phyloP scores from a whole-genome alignment of 2,797 vertebrate species.

The Glyptemys insculpta region DNA sequence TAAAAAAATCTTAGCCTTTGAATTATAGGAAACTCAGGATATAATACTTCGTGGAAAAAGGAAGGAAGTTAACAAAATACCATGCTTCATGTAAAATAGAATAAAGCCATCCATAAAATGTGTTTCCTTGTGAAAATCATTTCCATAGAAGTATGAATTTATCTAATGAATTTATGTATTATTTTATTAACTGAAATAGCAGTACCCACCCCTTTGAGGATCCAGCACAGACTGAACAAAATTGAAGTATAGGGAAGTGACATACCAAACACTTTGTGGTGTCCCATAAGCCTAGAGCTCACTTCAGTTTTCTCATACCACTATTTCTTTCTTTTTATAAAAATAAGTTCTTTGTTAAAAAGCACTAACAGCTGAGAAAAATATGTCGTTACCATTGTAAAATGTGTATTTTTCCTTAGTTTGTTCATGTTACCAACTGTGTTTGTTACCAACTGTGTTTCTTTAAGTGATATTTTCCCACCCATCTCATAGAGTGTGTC shows the following conservation, averaged over 20 bases:
- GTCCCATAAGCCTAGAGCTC: fast-evolving
- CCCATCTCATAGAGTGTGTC: neutral
- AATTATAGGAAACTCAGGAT: neutral
- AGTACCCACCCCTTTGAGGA: neutral
- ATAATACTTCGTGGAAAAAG: neutral
- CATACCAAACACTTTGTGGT: neutral
- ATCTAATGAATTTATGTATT: neutral
- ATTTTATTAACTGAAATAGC: neutral
- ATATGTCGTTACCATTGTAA: neutral
- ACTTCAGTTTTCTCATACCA: fast-evolving
- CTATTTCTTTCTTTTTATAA: neutral
- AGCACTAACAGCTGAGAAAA: neutral
- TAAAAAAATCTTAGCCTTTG: neutral
- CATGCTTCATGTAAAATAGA: neutral
- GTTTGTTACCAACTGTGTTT: neutral
- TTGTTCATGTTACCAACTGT: neutral
- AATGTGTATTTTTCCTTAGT: neutral
- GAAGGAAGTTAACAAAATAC: neutral
- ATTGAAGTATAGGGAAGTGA: fast-evolving
- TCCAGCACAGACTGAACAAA: neutral
- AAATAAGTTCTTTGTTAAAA: neutral
- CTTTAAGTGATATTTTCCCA: fast-evolving
- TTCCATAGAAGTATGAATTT: neutral
- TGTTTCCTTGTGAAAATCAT: neutral
- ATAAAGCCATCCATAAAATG: neutral